phyloP scores from a whole-genome alignment of 2,888 invertebrate species.

The Boloria selene region DNA sequence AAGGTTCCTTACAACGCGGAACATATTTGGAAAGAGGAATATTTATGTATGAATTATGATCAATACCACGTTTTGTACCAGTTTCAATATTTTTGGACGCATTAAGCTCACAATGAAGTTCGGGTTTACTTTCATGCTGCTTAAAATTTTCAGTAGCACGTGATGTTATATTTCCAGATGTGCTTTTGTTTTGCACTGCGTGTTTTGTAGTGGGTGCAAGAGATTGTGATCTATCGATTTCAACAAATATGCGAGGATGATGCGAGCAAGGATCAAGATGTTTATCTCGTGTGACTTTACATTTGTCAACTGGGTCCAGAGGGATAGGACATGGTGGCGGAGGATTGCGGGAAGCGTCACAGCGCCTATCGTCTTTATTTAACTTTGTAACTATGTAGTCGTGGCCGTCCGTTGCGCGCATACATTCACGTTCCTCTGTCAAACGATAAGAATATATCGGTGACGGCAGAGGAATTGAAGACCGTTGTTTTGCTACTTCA shows the following conservation, averaged over 20 bases:
- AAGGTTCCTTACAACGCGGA: constrained; percentile 38
- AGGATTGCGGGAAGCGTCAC: constrained; percentile 41
- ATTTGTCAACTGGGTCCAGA: constrained; percentile 47
- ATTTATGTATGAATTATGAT: constrained; percentile 39
- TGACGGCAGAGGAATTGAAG: constrained; percentile 17
- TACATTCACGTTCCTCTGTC: constrained; percentile 45
- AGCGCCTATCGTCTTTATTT: constrained; percentile 10
- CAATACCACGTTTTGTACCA: not conserved
- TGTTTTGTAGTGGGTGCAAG: not conserved
- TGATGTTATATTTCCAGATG: constrained; percentile 33
- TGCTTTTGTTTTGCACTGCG: not conserved
- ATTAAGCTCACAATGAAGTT: constrained; percentile 13
- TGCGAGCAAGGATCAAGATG: constrained; percentile 57
- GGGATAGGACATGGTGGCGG: constrained; percentile 47
- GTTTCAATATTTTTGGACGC: not conserved
- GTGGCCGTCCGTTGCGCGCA: constrained; percentile 51
- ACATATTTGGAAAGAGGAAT: constrained; percentile 32
- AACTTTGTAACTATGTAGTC: constrained; percentile 42
- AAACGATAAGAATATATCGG: constrained; percentile 29
- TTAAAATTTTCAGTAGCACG: constrained; percentile 44
- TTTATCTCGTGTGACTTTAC: constrained; percentile 41
- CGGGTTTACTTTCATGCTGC: constrained; percentile 22
- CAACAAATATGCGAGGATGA: constrained; percentile 51
- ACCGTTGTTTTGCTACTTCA: constrained; percentile 30
- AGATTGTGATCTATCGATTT: constrained; percentile 50